These are phyloP conservation scores for Halcyon senegalensis DNA, from an alignment of 2,113 vertebrate genomes.

Conservation along the genomic window DNA sequence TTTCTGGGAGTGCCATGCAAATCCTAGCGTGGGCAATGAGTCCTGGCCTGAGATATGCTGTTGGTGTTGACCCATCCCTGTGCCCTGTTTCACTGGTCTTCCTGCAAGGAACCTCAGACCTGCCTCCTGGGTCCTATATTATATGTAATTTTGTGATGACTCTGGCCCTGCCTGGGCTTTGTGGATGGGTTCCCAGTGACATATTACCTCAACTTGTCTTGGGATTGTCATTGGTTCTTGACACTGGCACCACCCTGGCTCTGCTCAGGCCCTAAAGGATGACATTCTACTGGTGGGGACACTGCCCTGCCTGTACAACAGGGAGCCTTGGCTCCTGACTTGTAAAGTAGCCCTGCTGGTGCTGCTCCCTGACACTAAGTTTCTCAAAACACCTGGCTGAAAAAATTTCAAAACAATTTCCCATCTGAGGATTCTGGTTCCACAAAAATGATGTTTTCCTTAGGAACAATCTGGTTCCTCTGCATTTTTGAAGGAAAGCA, in stretches of 20 bases:
- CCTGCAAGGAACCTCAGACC: neutral
- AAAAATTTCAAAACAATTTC: neutral
- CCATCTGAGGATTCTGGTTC: neutral
- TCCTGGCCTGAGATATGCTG: neutral
- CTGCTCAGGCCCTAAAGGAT: neutral
- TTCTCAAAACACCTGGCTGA: neutral
- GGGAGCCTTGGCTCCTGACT: neutral
- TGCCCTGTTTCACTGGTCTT: neutral
- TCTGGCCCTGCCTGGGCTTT: neutral
- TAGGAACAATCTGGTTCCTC: neutral
- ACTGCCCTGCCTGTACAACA: neutral
- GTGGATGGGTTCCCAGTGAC: neutral
- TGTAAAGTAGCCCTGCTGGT: neutral
- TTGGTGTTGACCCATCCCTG: neutral
- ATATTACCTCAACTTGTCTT: neutral
- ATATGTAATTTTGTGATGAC: neutral
- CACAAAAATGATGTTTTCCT: neutral
- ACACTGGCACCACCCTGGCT: neutral
- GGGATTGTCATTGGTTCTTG: too few relatives aligned
- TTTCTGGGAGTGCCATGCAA: neutral
- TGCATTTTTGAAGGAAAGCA: neutral
- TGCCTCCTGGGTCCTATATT: neutral
- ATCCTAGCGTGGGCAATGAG: fast-evolving
- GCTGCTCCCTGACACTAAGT: neutral
- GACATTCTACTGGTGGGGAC: neutral